These are phyloP conservation scores for human (Homo sapiens) DNA, from an alignment of 2,113 vertebrate genomes.

Conservation along the genomic window GRCh38 chr4:26279001-26279500, in stretches of 20 bases:
- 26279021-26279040: too few species aligned
- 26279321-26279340: too few species aligned
- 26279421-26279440: too few species aligned
- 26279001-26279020: neutral
- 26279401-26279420: too few species aligned
- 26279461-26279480: too few species aligned
- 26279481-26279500: too few species aligned
- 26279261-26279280: neutral
- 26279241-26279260: neutral
- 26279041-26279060: neutral
- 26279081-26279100: neutral
- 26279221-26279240: too few species aligned
- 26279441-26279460: too few species aligned
- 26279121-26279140: neutral
- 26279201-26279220: neutral
- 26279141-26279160: neutral
- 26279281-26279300: neutral
- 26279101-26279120: neutral
- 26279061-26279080: neutral
- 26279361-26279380: too few species aligned
- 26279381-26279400: too few species aligned
- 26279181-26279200: neutral
- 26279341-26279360: too few species aligned
- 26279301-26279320: too few species aligned
- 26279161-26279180: neutral